These are phyloP conservation scores for Liasis olivaceus DNA, from an alignment of 2,797 vertebrate genomes.

Conservation along the genomic window DNA sequence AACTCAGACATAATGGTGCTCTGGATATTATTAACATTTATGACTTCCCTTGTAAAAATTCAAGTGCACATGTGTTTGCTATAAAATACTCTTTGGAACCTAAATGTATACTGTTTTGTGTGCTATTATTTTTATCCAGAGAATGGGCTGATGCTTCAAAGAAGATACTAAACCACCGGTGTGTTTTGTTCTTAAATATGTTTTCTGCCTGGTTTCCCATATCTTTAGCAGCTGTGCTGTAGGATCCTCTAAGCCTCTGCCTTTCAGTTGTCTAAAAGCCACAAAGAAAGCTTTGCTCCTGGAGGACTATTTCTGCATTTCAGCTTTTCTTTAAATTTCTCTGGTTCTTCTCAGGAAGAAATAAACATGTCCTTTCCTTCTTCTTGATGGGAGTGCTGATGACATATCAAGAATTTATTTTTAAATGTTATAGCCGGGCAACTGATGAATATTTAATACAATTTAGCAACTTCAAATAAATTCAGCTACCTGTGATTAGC, in stretches of 20 bases:
- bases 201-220: constrained; percentile 32
- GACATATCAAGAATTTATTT: background rate
- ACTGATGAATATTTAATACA: background rate
- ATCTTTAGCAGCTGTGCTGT: background rate
- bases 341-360: background rate
- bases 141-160: constrained; percentile 16
- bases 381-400: background rate
- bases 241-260: background rate
- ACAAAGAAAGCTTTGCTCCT: background rate
- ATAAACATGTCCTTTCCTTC: background rate
- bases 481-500: background rate
- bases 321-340: background rate
- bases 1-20: constrained; percentile 26
- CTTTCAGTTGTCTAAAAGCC: background rate
- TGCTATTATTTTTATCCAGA: constrained; percentile 36
- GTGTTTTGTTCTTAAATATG: background rate
- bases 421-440: background rate
- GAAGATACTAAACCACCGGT: background rate
- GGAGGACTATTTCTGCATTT: background rate
- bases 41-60: constrained; percentile 30
- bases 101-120: constrained; percentile 32
- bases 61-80: constrained; percentile 29
- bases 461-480: background rate
- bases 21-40: constrained; percentile 39
- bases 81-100: constrained; percentile 43